Evolutionary conservation across 2,888 invertebrate species (phyloP).

Genomic region (Cryptocephalus primarius): DNA sequence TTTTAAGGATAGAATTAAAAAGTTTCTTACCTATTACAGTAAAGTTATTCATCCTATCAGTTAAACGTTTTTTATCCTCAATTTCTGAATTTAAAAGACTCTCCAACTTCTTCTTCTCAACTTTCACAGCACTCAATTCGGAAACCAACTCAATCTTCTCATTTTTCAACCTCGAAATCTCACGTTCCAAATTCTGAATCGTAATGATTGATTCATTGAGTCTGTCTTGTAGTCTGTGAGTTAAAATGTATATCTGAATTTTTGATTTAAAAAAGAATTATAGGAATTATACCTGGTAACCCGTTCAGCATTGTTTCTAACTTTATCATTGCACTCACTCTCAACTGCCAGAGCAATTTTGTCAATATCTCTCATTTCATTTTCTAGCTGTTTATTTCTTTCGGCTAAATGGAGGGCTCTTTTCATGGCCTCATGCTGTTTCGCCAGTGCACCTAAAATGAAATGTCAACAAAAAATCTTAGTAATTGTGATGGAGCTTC

Average conservation of each 20-base stretch:
- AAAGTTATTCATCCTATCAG: constrained; percentile 46
- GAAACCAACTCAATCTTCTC: constrained; percentile 37
- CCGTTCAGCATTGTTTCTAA: constrained; percentile 47
- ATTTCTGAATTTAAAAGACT: constrained; percentile 42
- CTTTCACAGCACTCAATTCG: constrained; percentile 39
- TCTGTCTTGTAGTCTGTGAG: constrained; percentile 35
- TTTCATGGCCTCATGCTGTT: constrained; percentile 74
- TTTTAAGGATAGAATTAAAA: background rate
- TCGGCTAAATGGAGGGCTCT: constrained; percentile 63
- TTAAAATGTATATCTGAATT: background rate
- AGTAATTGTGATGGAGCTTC: background rate
- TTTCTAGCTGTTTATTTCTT: constrained; percentile 57
- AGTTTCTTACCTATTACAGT: constrained; percentile 44
- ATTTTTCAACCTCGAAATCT: constrained; percentile 36
- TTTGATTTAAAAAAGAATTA: background rate
- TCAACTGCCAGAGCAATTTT: constrained; percentile 64
- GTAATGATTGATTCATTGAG: constrained; percentile 38
- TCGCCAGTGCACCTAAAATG: constrained; percentile 43
- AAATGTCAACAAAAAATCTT: background rate
- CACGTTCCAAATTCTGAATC: constrained; percentile 40
- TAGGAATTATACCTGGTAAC: constrained; percentile 26
- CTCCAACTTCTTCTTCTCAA: constrained; percentile 49
- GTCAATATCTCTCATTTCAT: constrained; percentile 62
- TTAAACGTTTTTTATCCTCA: constrained; percentile 46
- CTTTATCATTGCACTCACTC: constrained; percentile 60